A percentile compares a stretch with the other conserved stretches of the same genome.
These are phyloP conservation scores for Eristalis arbustorum DNA, from an alignment of 2,888 invertebrate genomes.

Conservation along the genomic window DNA sequence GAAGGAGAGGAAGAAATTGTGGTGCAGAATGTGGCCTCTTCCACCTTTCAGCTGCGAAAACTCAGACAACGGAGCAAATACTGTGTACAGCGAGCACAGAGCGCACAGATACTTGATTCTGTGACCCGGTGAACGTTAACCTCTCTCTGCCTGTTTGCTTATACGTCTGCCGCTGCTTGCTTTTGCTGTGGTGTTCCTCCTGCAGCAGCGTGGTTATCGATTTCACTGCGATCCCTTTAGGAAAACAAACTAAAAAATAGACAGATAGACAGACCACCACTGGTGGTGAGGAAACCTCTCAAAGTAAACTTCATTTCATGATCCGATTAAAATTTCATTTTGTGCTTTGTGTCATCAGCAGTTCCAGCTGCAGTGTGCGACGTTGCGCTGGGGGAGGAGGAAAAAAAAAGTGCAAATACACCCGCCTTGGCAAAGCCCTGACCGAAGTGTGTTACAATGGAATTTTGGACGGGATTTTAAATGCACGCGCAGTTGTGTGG, in stretches of 20 bases:
- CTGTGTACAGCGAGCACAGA: not conserved
- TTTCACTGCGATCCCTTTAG: slow-evolving; percentile 41
- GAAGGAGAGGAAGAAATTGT: slow-evolving; percentile 20
- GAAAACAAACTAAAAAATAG: not conserved
- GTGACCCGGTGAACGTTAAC: slow-evolving; percentile 69
- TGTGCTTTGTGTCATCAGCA: slow-evolving; percentile 37
- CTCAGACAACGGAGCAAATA: slow-evolving; percentile 49
- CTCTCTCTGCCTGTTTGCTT: slow-evolving; percentile 32
- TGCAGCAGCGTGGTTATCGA: slow-evolving; percentile 45
- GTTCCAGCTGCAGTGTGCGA: not conserved
- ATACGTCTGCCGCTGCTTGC: not conserved
- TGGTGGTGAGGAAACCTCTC: slow-evolving; percentile 58
- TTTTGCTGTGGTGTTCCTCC: slow-evolving; percentile 7
- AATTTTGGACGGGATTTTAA: slow-evolving; percentile 35
- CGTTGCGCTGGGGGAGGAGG: not conserved
- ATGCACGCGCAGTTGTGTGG: slow-evolving; percentile 24
- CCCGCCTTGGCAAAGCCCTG: not conserved
- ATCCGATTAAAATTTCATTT: slow-evolving; percentile 66
- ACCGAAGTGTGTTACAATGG: slow-evolving; percentile 43
- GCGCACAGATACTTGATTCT: slow-evolving; percentile 44
- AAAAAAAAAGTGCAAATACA: not conserved
- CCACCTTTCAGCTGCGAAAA: slow-evolving; percentile 52
- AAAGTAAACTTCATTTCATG: slow-evolving; percentile 64
- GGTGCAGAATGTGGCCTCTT: slow-evolving; percentile 48
- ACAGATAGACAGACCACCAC: not conserved